A percentile compares a stretch with the other conserved stretches of the same genome.
These are phyloP conservation scores for Gallinago undulata DNA, from an alignment of 2,113 vertebrate species.

Conservation along the genomic window DNA sequence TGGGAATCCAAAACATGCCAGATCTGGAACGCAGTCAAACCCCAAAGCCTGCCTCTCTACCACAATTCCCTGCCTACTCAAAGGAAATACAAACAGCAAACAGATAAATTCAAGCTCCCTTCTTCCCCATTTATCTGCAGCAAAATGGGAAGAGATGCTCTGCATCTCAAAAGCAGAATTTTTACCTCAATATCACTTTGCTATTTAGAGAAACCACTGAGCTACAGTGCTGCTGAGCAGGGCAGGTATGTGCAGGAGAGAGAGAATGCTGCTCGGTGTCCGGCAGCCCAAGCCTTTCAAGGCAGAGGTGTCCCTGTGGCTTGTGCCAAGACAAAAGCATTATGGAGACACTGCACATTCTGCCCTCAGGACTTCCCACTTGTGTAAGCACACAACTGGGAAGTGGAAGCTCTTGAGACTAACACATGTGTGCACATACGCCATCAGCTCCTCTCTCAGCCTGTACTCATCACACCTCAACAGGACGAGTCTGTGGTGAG, in stretches of 20 bases:
- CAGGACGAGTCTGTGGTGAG: neutral
- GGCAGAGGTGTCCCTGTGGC: neutral
- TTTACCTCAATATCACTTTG: neutral
- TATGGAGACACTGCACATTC: neutral
- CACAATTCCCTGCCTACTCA: neutral
- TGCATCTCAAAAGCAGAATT: neutral
- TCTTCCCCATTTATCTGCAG: neutral
- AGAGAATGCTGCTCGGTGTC: neutral
- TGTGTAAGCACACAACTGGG: neutral
- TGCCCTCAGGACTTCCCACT: neutral
- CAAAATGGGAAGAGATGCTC: neutral
- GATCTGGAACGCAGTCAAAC: neutral
- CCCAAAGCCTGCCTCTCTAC: neutral
- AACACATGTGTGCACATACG: accelerated
- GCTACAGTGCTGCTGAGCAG: neutral
- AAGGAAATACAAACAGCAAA: neutral
- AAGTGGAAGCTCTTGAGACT: neutral
- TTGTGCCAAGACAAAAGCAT: neutral
- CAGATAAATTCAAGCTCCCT: neutral
- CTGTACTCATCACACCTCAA: neutral
- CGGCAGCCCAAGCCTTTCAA: neutral
- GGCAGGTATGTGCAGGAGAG: neutral
- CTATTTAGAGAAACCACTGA: neutral
- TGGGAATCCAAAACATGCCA: neutral
- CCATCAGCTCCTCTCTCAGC: neutral